phyloP scores from a whole-genome alignment of 1,140 invertebrate species.

The Bicyclus anynana region DNA sequence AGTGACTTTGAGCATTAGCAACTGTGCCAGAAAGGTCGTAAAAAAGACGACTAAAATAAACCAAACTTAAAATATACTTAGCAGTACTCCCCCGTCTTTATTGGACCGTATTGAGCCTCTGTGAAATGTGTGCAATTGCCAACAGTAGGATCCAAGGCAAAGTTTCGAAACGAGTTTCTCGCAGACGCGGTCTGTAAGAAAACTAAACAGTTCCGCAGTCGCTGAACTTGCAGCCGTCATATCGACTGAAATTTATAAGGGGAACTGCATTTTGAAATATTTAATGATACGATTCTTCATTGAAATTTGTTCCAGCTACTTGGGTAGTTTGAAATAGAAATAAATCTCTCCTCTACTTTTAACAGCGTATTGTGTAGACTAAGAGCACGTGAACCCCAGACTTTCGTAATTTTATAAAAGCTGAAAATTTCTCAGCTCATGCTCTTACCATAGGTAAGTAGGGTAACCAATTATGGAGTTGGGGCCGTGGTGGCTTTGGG shows the following conservation, averaged over 20 bases:
- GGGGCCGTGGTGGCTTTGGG: too few species aligned
- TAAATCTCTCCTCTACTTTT: too few species aligned
- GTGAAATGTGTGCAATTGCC: slow-evolving; percentile 60
- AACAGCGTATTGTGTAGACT: too few species aligned
- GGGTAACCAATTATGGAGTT: too few species aligned
- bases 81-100: slow-evolving; percentile 30
- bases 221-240: slow-evolving; percentile 10
- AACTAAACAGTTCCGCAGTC: slow-evolving; percentile 30
- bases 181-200: slow-evolving; percentile 32
- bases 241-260: slow-evolving; percentile 14
- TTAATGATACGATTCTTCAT: neutral
- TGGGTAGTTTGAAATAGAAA: too few species aligned
- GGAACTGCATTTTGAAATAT: slow-evolving; percentile 8
- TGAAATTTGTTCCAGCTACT: slow-evolving; percentile 1
- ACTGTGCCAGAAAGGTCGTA: too few species aligned
- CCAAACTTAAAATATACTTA: neutral
- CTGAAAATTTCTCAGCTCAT: too few species aligned
- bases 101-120: slow-evolving; percentile 49
- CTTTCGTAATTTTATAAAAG: too few species aligned
- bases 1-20: too few species aligned
- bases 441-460: too few species aligned
- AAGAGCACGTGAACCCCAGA: too few species aligned
- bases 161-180: slow-evolving; percentile 48
- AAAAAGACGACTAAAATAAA: too few species aligned
- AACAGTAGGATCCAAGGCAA: slow-evolving; percentile 49